Percentiles rank a stretch among this genome's conserved stretches.
Conservation (phyloP, 2,888 invertebrate species). For the Melanostoma scalare region DNA sequence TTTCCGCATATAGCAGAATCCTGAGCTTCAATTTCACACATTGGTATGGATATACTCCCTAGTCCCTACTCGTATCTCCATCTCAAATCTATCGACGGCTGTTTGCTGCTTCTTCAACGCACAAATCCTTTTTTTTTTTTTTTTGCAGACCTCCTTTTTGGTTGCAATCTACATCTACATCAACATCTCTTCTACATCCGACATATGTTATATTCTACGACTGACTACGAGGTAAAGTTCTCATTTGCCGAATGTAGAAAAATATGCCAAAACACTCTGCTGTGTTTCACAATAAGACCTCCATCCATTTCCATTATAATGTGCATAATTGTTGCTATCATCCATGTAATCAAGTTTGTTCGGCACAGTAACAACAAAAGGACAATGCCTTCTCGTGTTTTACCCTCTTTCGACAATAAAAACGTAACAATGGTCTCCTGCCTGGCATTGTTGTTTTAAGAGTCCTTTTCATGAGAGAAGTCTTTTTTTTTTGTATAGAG, state of each 20-base stretch:
- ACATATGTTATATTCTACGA: constrained; percentile 55
- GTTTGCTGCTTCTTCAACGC: neutral
- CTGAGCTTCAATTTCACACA: constrained; percentile 20
- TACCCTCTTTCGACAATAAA: constrained; percentile 52
- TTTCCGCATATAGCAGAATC: constrained; percentile 16
- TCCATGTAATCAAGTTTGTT: constrained; percentile 75
- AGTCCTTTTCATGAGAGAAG: constrained; percentile 24
- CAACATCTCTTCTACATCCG: constrained; percentile 57
- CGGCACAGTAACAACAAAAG: constrained; percentile 68
- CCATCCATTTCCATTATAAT: constrained; percentile 73
- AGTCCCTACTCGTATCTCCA: neutral
- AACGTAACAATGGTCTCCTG: constrained; percentile 64
- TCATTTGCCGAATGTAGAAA: constrained; percentile 27
- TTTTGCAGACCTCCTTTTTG: constrained; percentile 16
- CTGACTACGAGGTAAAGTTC: constrained; percentile 26
- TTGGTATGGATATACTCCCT: constrained; percentile 3
- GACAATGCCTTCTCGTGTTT: constrained; percentile 56
- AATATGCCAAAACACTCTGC: constrained; percentile 65
- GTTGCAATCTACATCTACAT: constrained; percentile 47
- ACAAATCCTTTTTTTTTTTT: constrained; percentile 46
- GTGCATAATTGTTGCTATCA: constrained; percentile 75
- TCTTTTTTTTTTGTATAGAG: neutral
- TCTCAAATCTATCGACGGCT: constrained; percentile 43
- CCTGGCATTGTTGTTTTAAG: constrained; percentile 68
- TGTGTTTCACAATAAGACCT: constrained; percentile 69